A percentile compares a stretch with the other conserved stretches of the same genome.
phyloP scores from a whole-genome alignment of 2,797 vertebrate genomes.

The Sebastes matsubarae region DNA sequence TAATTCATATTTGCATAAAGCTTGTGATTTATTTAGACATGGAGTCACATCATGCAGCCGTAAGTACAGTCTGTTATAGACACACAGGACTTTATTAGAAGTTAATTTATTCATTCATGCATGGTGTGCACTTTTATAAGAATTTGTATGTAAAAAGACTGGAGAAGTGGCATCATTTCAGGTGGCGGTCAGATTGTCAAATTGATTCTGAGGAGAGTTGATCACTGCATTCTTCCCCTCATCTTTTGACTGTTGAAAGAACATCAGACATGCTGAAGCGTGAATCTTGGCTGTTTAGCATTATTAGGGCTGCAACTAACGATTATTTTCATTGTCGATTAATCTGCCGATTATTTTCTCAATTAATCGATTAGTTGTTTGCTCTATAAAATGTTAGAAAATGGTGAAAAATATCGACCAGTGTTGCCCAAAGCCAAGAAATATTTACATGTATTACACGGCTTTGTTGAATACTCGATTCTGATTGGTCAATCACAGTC shows the following conservation, averaged over 20 bases:
- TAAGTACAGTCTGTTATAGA: not conserved
- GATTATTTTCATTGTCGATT: no score
- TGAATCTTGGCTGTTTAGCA: not conserved
- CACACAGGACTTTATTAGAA: not conserved
- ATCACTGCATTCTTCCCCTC: not conserved
- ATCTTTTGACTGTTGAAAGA: not conserved
- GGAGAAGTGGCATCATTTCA: not conserved
- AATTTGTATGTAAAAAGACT: not conserved
- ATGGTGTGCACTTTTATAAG: not conserved
- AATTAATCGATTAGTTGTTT: no score
- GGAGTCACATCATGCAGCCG: not conserved
- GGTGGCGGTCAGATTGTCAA: not conserved
- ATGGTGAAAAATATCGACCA: not conserved
- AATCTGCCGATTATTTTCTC: no score
- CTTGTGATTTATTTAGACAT: not conserved
- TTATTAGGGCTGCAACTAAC: no score
- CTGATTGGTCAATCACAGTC: no score
- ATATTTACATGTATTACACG: no score
- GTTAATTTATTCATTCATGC: not conserved
- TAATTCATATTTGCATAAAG: slow-evolving; percentile 5
- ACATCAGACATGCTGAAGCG: not conserved
- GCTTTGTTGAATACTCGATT: no score
- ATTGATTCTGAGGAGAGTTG: not conserved
- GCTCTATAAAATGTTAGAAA: no score
- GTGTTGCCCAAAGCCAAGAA: no score